phyloP scores from a whole-genome alignment of 2,888 invertebrate species.

The Lepidochrysops patricia region DNA sequence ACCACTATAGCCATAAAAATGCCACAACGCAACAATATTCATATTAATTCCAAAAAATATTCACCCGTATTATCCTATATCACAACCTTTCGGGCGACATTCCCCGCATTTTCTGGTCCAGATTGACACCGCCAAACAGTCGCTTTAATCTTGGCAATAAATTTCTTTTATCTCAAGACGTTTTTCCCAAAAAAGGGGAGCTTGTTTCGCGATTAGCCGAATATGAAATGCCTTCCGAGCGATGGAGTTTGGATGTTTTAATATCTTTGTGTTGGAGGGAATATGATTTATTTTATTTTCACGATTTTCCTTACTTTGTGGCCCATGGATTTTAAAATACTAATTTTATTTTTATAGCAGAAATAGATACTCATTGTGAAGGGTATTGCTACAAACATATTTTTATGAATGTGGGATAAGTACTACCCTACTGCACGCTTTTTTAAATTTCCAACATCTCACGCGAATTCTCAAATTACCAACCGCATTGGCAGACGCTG shows the following conservation, averaged over 20 bases:
- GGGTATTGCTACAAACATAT: no score
- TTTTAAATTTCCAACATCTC: no score
- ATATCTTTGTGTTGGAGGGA: background rate
- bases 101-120: constrained; percentile 34
- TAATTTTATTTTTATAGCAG: no score
- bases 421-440: no score
- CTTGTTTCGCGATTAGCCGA: constrained; percentile 38
- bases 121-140: constrained; percentile 63
- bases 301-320: background rate
- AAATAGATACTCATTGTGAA: no score
- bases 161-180: constrained; percentile 57
- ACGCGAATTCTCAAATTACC: no score
- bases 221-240: constrained; percentile 14
- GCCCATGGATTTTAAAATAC: no score
- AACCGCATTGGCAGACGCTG: no score
- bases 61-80: constrained; percentile 16
- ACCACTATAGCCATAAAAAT: no score
- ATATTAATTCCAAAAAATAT: no score
- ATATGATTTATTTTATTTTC: background rate
- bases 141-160: constrained; percentile 65
- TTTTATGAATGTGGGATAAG: no score
- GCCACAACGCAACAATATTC: no score
- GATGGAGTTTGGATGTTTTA: constrained; percentile 4
- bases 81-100: constrained; percentile 28
- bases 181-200: constrained; percentile 32